A percentile compares a stretch with the other conserved stretches of the same genome.
These are phyloP conservation scores for Jacana jacana DNA, from an alignment of 2,113 vertebrate species.

Conservation along the genomic window DNA sequence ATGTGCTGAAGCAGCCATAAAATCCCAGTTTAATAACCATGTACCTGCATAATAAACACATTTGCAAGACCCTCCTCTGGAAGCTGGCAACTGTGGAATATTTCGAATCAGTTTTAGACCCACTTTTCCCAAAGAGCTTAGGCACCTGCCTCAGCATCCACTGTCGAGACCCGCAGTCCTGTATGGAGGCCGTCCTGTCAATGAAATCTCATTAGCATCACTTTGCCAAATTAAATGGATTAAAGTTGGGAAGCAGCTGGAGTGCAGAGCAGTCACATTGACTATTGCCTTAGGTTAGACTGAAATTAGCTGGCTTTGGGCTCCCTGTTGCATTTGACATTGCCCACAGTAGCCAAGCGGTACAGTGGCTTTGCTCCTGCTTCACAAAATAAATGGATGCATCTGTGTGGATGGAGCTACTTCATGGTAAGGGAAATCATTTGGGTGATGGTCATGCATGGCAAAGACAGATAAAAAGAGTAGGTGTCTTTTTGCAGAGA, in stretches of 20 bases:
- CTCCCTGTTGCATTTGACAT: background rate
- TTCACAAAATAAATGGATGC: background rate
- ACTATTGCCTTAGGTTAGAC: conserved; percentile 21
- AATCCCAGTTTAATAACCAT: background rate
- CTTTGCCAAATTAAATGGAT: conserved; percentile 43
- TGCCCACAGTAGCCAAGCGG: background rate
- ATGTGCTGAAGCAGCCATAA: background rate
- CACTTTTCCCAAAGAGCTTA: conserved; percentile 18
- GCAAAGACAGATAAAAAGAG: background rate
- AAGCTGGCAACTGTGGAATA: background rate
- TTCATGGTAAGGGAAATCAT: background rate
- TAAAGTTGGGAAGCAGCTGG: conserved; percentile 33
- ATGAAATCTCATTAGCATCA: conserved; percentile 57
- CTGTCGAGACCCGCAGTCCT: background rate
- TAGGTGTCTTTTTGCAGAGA: background rate
- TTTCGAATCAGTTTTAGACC: background rate
- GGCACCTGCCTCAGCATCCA: background rate
- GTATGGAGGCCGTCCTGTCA: background rate
- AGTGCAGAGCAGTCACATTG: background rate
- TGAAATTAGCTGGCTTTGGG: conserved; percentile 19
- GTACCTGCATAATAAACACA: background rate
- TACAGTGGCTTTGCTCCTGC: background rate
- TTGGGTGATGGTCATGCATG: background rate
- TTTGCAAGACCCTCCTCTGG: background rate
- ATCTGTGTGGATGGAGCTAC: background rate